Evolutionary conservation across 2,888 invertebrate species (phyloP).

Genomic region (Labia minor): DNA sequence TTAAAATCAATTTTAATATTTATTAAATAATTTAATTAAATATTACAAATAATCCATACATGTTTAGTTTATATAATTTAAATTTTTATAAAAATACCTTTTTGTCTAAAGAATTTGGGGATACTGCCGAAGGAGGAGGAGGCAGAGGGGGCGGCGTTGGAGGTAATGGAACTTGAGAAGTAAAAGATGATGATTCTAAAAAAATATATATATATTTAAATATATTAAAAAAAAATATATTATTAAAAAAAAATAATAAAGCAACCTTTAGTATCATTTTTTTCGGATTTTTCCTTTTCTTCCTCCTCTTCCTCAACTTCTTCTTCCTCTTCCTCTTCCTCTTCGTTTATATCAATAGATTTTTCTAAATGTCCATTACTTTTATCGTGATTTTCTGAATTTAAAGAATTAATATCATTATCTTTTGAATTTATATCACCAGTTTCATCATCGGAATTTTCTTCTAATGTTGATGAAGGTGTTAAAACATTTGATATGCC

Average conservation of each 20-base stretch:
- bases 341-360: background rate
- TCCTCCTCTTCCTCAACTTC: background rate
- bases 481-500: constrained; percentile 22
- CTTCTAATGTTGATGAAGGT: constrained; percentile 32
- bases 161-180: background rate
- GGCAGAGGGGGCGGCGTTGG: background rate
- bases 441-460: constrained; percentile 27
- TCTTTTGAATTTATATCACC: constrained; percentile 31
- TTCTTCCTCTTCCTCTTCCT: background rate
- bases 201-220: no score
- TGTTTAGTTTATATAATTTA: no score
- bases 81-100: no score
- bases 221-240: no score
- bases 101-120: no score
- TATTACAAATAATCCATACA: no score
- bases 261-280: background rate
- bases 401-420: constrained; percentile 47
- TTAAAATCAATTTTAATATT: no score
- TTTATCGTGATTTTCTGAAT: no score
- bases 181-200: background rate
- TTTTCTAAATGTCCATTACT: no score
- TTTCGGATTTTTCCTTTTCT: background rate
- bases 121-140: background rate
- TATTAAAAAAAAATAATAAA: no score
- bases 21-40: no score